Evolutionary conservation across 1,140 invertebrate genomes (phyloP).

Genomic region (Danaus plexippus): DNA sequence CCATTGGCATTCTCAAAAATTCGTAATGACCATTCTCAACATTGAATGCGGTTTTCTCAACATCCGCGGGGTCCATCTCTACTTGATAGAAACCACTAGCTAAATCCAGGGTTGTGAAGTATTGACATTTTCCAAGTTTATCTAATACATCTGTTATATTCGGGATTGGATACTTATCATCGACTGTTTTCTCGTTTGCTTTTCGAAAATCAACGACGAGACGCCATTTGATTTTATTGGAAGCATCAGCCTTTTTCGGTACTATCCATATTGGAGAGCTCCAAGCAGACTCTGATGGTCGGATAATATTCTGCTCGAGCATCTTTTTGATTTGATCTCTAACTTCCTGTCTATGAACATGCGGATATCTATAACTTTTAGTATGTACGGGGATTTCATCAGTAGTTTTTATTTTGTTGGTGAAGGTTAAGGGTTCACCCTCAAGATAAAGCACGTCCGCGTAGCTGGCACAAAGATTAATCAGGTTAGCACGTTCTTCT

Average conservation of each 20-base stretch:
- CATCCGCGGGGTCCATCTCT: too few species aligned
- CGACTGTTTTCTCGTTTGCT: conserved; percentile 10
- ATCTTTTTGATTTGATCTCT: conserved; percentile 7
- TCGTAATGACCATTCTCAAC: too few species aligned
- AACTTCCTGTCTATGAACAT: conserved; percentile 14
- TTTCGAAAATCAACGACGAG: conserved; percentile 11
- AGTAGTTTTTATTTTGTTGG: conserved; percentile 15
- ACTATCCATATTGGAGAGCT: conserved; percentile 9
- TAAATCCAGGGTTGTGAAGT: conserved; percentile 1
- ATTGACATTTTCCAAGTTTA: conserved; percentile 12
- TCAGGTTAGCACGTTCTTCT: conserved; percentile 17
- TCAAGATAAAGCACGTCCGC: conserved; percentile 14
- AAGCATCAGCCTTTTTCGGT: conserved; percentile 8
- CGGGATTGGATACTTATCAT: conserved; percentile 7
- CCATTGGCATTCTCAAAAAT: too few species aligned
- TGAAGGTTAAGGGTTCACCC: conserved; percentile 13
- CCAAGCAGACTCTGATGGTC: conserved; percentile 7
- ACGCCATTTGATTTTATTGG: conserved; percentile 9
- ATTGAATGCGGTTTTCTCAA: too few species aligned
- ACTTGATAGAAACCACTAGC: not conserved
- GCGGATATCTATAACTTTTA: conserved; percentile 12
- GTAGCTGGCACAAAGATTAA: conserved; percentile 13
- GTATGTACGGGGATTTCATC: conserved; percentile 9
- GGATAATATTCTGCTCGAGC: conserved; percentile 1
- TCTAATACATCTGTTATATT: conserved; percentile 16